Conservation (phyloP, 2,797 vertebrate genomes). For the Mormyrus hasselquistii region DNA sequence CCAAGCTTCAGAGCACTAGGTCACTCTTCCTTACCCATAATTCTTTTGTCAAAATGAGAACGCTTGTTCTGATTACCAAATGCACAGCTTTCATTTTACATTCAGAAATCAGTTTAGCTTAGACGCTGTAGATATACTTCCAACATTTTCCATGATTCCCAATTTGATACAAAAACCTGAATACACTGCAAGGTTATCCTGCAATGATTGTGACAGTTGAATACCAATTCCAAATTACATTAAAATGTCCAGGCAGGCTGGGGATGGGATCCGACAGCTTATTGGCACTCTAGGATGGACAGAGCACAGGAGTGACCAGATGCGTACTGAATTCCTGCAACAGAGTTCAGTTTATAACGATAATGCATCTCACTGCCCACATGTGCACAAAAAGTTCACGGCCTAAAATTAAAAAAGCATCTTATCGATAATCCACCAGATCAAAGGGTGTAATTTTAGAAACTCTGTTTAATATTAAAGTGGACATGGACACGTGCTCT, state of each 20-base stretch:
- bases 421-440: constrained; percentile 39
- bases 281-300: background rate
- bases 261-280: background rate
- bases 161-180: background rate
- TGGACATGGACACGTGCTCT: constrained; percentile 25
- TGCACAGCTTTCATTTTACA: background rate
- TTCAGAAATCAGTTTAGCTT: background rate
- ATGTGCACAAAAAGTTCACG: constrained; percentile 23
- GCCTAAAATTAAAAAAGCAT: constrained; percentile 27
- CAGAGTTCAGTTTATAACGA: constrained; percentile 25
- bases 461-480: constrained; percentile 23
- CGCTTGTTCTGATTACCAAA: background rate
- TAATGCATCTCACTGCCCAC: constrained; percentile 21
- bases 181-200: background rate
- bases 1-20: background rate
- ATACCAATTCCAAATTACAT: background rate
- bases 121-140: background rate
- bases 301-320: background rate
- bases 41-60: background rate
- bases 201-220: background rate
- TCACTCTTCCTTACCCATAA: background rate
- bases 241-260: background rate
- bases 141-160: background rate
- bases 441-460: constrained; percentile 40
- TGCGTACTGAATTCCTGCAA: constrained; percentile 31